Evolutionary conservation across 2,113 vertebrate genomes (phyloP).

Genomic region (Morone saxatilis): DNA sequence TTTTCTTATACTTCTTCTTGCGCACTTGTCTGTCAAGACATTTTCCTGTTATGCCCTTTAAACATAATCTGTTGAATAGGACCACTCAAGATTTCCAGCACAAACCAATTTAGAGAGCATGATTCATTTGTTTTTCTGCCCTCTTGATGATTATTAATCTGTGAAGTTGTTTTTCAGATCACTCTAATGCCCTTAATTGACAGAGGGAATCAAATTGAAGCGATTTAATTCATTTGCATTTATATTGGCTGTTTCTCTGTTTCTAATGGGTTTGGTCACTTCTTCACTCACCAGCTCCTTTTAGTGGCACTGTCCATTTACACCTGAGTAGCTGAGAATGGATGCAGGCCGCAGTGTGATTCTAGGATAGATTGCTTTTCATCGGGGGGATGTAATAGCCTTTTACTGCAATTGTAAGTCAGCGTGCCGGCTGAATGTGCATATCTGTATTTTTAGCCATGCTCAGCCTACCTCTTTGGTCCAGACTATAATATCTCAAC

Average conservation of each 20-base stretch:
- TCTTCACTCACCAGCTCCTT: conserved; percentile 26
- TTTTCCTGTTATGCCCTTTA: not conserved
- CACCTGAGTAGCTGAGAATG: conserved; percentile 6
- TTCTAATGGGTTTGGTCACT: conserved; percentile 31
- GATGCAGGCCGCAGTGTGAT: not conserved
- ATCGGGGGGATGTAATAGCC: conserved; percentile 2
- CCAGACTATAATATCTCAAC: not conserved
- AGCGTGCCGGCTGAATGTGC: not conserved
- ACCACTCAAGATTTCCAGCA: conserved; percentile 1
- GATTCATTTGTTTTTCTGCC: not conserved
- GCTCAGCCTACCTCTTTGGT: not conserved
- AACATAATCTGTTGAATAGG: not conserved
- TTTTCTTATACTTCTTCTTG: not conserved
- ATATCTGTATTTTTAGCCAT: conserved; percentile 12
- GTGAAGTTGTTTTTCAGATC: conserved; percentile 14
- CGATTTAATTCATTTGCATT: conserved; percentile 41
- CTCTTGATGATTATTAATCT: conserved; percentile 19
- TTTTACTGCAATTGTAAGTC: conserved; percentile 18
- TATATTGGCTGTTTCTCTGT: conserved; percentile 21
- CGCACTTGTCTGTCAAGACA: not conserved
- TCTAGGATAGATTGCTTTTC: conserved; percentile 31
- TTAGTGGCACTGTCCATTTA: not conserved
- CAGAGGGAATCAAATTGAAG: conserved; percentile 7
- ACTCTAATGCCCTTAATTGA: conserved; percentile 9
- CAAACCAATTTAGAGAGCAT: not conserved